Percentiles rank a stretch among this genome's conserved stretches.
phyloP scores from a whole-genome alignment of 2,888 invertebrate species.

The Drosophila bunnanda region DNA sequence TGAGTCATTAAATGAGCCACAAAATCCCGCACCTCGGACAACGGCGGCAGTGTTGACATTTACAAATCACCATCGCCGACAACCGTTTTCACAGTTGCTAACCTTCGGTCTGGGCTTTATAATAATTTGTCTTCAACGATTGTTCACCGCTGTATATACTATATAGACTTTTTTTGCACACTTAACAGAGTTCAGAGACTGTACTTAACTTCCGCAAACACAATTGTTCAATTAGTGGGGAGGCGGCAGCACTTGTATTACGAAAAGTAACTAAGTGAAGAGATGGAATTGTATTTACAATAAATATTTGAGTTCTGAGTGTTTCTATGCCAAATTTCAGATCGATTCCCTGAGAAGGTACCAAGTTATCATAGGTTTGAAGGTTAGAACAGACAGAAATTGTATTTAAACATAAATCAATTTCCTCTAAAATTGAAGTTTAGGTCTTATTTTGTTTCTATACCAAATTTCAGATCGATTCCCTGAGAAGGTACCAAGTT shows the following conservation, averaged over 20 bases:
- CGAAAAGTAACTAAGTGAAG: slow-evolving; percentile 1
- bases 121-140: slow-evolving; percentile 46
- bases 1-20: slow-evolving; percentile 67
- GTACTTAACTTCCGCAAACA: slow-evolving; percentile 45
- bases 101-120: slow-evolving; percentile 33
- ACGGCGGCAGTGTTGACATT: slow-evolving; percentile 71
- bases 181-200: slow-evolving; percentile 10
- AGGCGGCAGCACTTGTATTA: slow-evolving; percentile 10
- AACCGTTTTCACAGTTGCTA: slow-evolving; percentile 45
- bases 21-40: slow-evolving; percentile 46
- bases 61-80: slow-evolving; percentile 72
- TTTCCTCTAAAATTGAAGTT: background rate
- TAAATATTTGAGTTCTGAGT: background rate
- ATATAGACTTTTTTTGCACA: background rate
- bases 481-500: too few relatives aligned
- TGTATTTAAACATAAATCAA: background rate
- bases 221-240: slow-evolving; percentile 37
- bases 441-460: too few relatives aligned
- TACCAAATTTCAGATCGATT: too few relatives aligned
- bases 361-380: background rate
- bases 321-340: slow-evolving; percentile 2
- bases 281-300: background rate
- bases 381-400: background rate
- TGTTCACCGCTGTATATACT: slow-evolving; percentile 31
- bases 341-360: background rate